Conservation (phyloP, 1,140 invertebrate genomes). For the Lycorma delicatula region DNA sequence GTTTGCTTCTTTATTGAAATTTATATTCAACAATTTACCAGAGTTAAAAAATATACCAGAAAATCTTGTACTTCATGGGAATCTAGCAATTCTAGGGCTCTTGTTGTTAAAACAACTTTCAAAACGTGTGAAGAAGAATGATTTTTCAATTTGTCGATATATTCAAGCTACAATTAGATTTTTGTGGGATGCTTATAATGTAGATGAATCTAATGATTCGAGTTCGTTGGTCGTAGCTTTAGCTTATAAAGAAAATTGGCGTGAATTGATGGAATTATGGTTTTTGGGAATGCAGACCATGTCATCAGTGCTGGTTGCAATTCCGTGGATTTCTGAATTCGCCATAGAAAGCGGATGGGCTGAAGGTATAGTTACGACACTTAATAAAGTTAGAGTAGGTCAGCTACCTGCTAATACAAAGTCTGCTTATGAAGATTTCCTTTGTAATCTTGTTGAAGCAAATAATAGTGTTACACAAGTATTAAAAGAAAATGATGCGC, state of each 20-base stretch:
- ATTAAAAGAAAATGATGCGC: conserved; percentile 71
- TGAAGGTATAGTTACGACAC: conserved; percentile 70
- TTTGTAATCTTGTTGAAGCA: conserved; percentile 73
- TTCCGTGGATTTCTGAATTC: conserved; percentile 86
- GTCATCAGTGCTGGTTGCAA: conserved; percentile 62
- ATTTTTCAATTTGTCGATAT: conserved; percentile 78
- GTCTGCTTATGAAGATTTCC: conserved; percentile 81
- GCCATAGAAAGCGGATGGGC: conserved; percentile 87
- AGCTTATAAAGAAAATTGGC: conserved; percentile 78
- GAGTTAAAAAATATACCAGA: conserved; percentile 73
- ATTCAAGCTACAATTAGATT: conserved; percentile 81
- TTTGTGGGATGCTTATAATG: conserved; percentile 83
- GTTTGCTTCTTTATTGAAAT: conserved; percentile 73
- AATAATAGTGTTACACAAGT: conserved; percentile 64
- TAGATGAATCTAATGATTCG: conserved; percentile 77
- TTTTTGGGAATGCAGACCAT: conserved; percentile 90
- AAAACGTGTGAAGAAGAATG: conserved; percentile 70
- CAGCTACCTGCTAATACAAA: conserved; percentile 72
- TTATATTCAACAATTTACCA: conserved; percentile 78
- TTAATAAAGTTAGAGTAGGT: conserved; percentile 71
- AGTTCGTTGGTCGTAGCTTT: conserved; percentile 71
- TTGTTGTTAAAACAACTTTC: conserved; percentile 75
- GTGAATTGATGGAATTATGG: conserved; percentile 83
- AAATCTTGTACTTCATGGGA: conserved; percentile 75
- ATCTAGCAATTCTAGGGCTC: conserved; percentile 72